phyloP scores from a whole-genome alignment of 2,888 invertebrate genomes.

The Meandrusa payeni region DNA sequence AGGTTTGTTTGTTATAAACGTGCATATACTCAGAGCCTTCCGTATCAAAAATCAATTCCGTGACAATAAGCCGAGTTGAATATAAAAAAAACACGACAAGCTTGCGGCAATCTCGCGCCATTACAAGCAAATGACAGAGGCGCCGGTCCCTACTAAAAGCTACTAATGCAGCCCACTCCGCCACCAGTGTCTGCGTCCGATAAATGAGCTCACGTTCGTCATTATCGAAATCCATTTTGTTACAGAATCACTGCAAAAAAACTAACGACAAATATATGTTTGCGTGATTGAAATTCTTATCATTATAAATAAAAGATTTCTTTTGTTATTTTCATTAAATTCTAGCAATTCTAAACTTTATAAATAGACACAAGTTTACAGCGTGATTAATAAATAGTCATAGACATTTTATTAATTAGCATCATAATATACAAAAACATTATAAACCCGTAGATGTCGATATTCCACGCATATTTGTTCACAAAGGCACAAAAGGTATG shows the following conservation, averaged over 20 bases:
- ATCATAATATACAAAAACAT: too few species aligned
- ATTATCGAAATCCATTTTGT: conserved; percentile 26
- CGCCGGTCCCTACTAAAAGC: conserved; percentile 62
- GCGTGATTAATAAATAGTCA: too few species aligned
- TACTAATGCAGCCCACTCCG: conserved; percentile 53
- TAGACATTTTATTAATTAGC: too few species aligned
- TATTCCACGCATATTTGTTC: too few species aligned
- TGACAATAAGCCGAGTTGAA: conserved; percentile 28
- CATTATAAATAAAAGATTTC: too few species aligned
- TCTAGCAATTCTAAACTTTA: too few species aligned
- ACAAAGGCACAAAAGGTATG: conserved; percentile 22
- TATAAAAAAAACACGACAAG: conserved; percentile 38
- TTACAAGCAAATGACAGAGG: conserved; percentile 64
- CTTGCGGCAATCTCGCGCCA: conserved; percentile 59
- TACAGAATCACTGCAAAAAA: conserved; percentile 15
- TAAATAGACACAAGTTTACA: too few species aligned
- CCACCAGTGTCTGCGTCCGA: conserved; percentile 6
- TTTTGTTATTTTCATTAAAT: too few species aligned
- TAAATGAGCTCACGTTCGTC: conserved; percentile 23
- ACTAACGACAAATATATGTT: too few species aligned
- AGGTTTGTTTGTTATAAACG: not conserved
- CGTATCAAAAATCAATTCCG: conserved; percentile 7
- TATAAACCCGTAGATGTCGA: too few species aligned
- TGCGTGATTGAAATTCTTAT: too few species aligned
- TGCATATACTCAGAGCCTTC: not conserved